Conservation (phyloP, 1,140 invertebrate genomes). For the Nasonia longicornis region DNA sequence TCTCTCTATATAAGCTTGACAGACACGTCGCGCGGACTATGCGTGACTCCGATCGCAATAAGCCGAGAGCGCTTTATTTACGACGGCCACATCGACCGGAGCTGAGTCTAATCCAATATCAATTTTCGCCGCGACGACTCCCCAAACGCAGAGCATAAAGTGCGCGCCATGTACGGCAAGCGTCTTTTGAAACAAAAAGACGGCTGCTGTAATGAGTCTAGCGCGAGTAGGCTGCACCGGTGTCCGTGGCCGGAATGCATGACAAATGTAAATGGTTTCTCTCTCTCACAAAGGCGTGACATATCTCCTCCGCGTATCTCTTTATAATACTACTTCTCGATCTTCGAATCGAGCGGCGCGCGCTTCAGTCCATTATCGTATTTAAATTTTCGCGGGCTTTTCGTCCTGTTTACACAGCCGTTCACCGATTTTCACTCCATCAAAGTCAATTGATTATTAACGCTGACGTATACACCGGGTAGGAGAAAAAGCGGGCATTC, state of each 20-base stretch:
- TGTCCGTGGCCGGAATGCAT: slow-evolving; percentile 61
- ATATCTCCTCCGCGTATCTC: slow-evolving; percentile 24
- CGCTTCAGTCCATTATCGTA: neutral
- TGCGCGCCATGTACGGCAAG: neutral
- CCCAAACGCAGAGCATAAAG: neutral
- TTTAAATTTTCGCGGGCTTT: slow-evolving; percentile 3
- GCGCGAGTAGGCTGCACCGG: slow-evolving; percentile 49
- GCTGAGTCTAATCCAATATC: neutral
- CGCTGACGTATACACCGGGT: neutral
- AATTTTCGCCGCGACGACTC: neutral
- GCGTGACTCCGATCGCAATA: neutral
- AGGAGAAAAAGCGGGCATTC: neutral
- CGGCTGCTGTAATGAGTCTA: neutral
- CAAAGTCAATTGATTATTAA: neutral
- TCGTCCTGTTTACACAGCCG: too few species aligned
- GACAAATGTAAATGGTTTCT: slow-evolving; percentile 47
- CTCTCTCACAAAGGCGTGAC: slow-evolving; percentile 34
- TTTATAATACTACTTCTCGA: neutral
- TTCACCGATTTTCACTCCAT: neutral
- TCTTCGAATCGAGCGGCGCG: neutral
- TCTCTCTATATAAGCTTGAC: neutral
- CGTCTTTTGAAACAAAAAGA: slow-evolving; percentile 26
- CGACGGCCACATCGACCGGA: too few species aligned
- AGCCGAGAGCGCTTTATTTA: neutral
- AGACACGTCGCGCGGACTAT: neutral